These are phyloP conservation scores for Fulmarus glacialis DNA, from an alignment of 2,113 vertebrate genomes.

Conservation along the genomic window DNA sequence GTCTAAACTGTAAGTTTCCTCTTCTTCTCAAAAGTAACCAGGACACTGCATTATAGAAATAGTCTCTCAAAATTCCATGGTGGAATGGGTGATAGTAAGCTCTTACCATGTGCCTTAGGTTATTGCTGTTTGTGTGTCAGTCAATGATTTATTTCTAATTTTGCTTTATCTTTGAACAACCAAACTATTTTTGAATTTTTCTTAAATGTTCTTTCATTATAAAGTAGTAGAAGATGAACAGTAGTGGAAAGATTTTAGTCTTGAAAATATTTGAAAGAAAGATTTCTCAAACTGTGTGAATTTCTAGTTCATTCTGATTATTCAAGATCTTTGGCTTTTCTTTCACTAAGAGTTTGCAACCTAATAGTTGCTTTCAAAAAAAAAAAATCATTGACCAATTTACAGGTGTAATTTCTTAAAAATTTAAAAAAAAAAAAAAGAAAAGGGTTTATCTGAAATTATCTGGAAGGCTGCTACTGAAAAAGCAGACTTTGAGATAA, in stretches of 20 bases:
- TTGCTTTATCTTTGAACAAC: not conserved
- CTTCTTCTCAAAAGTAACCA: not conserved
- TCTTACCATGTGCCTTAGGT: not conserved
- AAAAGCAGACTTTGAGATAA: not conserved
- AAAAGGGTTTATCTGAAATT: not conserved
- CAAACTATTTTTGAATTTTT: not conserved
- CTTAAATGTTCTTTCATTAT: not conserved
- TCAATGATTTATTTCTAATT: not conserved
- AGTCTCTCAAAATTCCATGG: not conserved
- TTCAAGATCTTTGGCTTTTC: not conserved
- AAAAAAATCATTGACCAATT: not conserved
- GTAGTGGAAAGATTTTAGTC: not conserved
- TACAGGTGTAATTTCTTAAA: not conserved
- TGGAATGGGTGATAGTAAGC: not conserved
- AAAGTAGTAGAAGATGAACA: not conserved
- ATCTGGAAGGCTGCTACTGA: not conserved
- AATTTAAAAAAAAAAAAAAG: not conserved
- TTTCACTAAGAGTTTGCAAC: not conserved
- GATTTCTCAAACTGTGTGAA: not conserved
- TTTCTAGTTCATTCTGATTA: not conserved
- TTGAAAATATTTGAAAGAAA: not conserved
- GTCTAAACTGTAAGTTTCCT: not conserved
- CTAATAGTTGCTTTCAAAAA: not conserved
- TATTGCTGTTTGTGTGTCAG: not conserved
- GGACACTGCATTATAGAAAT: constrained; percentile 2